These are phyloP conservation scores for Papilio machaon DNA, from an alignment of 1,140 invertebrate genomes.

Conservation along the genomic window DNA sequence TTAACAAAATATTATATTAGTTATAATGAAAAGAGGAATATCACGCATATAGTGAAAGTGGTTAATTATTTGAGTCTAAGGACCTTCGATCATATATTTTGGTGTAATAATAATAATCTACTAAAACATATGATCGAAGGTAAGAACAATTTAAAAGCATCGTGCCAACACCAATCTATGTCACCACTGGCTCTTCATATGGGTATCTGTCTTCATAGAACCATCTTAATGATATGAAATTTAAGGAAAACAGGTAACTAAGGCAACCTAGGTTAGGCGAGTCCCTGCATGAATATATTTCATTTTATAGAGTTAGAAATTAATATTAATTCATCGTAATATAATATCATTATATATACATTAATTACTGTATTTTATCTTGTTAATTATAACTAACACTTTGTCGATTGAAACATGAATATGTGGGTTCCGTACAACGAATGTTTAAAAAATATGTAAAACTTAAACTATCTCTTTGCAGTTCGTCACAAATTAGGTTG, in stretches of 20 bases:
- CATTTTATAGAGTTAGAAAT: slow-evolving; percentile 74
- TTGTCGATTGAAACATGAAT: slow-evolving; percentile 44
- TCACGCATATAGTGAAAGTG: background rate
- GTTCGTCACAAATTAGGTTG: background rate
- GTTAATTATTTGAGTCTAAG: background rate
- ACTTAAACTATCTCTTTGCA: slow-evolving; percentile 21
- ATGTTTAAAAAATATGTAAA: slow-evolving; percentile 57
- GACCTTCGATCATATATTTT: too few relatives aligned
- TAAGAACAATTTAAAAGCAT: background rate
- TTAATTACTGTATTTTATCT: slow-evolving; percentile 59
- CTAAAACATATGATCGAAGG: too few relatives aligned
- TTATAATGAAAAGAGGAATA: background rate
- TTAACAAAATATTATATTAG: background rate
- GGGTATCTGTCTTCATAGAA: slow-evolving; percentile 43
- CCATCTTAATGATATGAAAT: slow-evolving; percentile 44
- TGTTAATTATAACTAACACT: slow-evolving; percentile 33
- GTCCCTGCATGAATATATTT: slow-evolving; percentile 76
- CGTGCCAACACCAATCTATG: slow-evolving; percentile 42
- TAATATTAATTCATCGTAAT: slow-evolving; percentile 59
- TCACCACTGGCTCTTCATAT: slow-evolving; percentile 56
- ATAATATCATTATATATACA: slow-evolving; percentile 44
- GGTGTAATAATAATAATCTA: too few relatives aligned
- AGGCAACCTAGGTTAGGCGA: slow-evolving; percentile 63
- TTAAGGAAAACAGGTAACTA: slow-evolving; percentile 77
- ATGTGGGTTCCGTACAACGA: slow-evolving; percentile 76